Conservation (phyloP, 2,888 invertebrate species). For the Pammene aurita region DNA sequence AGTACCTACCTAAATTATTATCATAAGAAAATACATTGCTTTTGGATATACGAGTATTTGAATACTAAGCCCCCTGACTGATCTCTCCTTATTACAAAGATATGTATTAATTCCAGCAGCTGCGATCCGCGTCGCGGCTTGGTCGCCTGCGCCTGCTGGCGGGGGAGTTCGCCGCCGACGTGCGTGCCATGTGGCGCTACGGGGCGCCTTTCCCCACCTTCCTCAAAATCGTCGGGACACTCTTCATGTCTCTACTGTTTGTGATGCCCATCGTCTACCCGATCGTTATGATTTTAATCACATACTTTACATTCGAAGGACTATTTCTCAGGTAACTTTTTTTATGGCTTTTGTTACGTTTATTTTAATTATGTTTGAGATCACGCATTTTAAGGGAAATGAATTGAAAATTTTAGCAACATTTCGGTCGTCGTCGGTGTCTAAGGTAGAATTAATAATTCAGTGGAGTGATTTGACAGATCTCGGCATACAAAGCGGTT, state of each 20-base stretch:
- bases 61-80: no score
- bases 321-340: constrained; percentile 68
- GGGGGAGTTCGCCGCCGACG: constrained; percentile 68
- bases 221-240: constrained; percentile 73
- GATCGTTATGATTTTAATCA: constrained; percentile 61
- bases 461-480: no score
- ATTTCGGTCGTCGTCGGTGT: no score
- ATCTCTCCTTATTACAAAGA: no score
- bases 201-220: constrained; percentile 79
- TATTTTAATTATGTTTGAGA: no score
- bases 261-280: constrained; percentile 74
- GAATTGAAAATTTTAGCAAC: no score
- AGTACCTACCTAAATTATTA: no score
- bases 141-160: constrained; percentile 63
- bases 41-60: no score
- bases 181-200: constrained; percentile 72
- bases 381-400: no score
- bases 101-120: constrained; percentile 48
- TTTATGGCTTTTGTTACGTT: not conserved
- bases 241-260: constrained; percentile 68
- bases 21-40: no score
- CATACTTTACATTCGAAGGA: constrained; percentile 71
- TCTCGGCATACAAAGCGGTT: no score
- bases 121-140: constrained; percentile 66
- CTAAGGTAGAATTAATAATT: no score